These are phyloP conservation scores for Aurelia aurita complex sp. Pacific DNA, from an alignment of 30 jellyfish, hydroid and myxozoan species.

Conservation along the genomic window DNA sequence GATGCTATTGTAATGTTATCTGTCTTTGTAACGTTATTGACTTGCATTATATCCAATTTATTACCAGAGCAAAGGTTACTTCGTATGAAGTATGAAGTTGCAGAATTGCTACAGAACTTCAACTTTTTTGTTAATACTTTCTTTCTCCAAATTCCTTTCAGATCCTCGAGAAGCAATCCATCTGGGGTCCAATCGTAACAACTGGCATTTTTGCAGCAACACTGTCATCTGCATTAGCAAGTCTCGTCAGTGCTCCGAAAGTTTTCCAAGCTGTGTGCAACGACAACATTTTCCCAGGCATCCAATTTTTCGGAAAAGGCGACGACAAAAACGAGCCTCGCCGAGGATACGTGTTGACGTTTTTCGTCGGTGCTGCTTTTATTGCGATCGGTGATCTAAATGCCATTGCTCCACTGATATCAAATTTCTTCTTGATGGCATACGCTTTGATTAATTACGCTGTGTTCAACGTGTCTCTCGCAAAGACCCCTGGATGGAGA, in stretches of 20 bases:
- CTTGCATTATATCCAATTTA: no score
- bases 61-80: no score
- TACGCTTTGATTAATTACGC: slow-evolving; percentile 59
- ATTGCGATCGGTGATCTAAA: slow-evolving; percentile 68
- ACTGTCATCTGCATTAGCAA: slow-evolving; percentile 65
- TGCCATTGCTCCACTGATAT: slow-evolving; percentile 61
- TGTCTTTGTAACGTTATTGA: no score
- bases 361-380: slow-evolving; percentile 64
- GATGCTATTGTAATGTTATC: no score
- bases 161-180: slow-evolving; percentile 44
- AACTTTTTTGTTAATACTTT: no score
- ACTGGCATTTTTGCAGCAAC: slow-evolving; percentile 72
- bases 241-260: slow-evolving; percentile 74
- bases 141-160: not conserved
- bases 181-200: slow-evolving; percentile 69
- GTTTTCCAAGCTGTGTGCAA: slow-evolving; percentile 74
- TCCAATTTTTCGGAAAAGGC: slow-evolving; percentile 55
- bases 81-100: no score
- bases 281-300: slow-evolving; percentile 63
- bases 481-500: slow-evolving; percentile 67
- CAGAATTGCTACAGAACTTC: no score
- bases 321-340: slow-evolving; percentile 70
- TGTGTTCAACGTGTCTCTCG: slow-evolving; percentile 62
- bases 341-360: slow-evolving; percentile 54
- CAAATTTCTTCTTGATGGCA: slow-evolving; percentile 71